A percentile compares a stretch with the other conserved stretches of the same genome.
Evolutionary conservation across 2,113 vertebrate species (phyloP).

Genomic region (Rhineura floridana): DNA sequence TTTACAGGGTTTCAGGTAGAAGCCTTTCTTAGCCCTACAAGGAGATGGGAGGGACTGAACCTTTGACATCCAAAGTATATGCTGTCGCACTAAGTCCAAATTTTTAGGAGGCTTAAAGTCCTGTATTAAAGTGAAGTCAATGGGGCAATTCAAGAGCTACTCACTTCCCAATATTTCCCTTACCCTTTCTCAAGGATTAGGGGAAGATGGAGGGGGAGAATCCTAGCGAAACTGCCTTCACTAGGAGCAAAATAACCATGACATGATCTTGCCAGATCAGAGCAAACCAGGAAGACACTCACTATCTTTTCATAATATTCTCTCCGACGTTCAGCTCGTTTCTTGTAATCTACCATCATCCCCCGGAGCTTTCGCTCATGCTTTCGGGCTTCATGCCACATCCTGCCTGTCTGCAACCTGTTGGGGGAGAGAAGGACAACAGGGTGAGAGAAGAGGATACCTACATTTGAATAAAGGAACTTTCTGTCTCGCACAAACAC

Average conservation of each 20-base stretch:
- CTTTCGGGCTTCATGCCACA: slow-evolving; percentile 97
- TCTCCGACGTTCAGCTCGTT: slow-evolving; percentile 88
- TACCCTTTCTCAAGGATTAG: not conserved
- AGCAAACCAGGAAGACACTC: slow-evolving; percentile 55
- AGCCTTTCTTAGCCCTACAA: too few relatives aligned
- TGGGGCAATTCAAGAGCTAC: not conserved
- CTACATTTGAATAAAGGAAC: not conserved
- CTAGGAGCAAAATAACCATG: not conserved
- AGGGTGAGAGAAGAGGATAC: too few relatives aligned
- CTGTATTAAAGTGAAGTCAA: not conserved
- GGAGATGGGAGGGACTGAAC: not conserved
- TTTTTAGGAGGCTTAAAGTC: too few relatives aligned
- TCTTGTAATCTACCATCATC: slow-evolving; percentile 98
- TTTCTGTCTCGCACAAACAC: not conserved
- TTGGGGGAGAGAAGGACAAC: not conserved
- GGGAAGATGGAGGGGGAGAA: not conserved
- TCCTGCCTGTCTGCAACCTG: slow-evolving; percentile 80
- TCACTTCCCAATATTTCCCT: not conserved
- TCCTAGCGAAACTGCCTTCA: not conserved
- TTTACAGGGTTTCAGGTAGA: not conserved
- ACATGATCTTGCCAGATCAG: not conserved
- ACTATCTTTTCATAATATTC: slow-evolving; percentile 97
- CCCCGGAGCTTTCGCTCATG: slow-evolving; percentile 96
- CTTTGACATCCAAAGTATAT: not conserved
- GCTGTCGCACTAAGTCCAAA: not conserved